These are phyloP conservation scores for Salvelinus sp. DNA, from an alignment of 2,113 vertebrate genomes.

Conservation along the genomic window DNA sequence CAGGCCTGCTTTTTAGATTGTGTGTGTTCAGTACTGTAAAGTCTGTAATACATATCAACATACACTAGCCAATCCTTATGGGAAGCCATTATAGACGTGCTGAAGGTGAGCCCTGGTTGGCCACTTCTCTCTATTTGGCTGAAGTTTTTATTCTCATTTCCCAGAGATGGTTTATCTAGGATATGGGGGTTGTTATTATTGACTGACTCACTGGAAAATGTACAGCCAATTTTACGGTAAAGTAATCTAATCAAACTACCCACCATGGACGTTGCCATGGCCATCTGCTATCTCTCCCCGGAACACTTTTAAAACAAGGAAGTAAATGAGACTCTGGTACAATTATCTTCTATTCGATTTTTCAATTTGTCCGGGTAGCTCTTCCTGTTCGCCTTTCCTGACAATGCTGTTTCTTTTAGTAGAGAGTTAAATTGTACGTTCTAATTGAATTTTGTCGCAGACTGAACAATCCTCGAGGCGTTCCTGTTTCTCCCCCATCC, in stretches of 20 bases:
- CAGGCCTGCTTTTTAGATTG: background rate
- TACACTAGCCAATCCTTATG: background rate
- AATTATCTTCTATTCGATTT: conserved; percentile 37
- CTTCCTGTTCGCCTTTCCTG: conserved; percentile 17
- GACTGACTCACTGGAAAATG: background rate
- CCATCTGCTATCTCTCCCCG: background rate
- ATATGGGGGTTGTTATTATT: conserved; percentile 5
- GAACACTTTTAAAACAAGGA: conserved; percentile 21
- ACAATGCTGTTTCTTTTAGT: conserved; percentile 29
- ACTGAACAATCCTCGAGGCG: conserved; percentile 31
- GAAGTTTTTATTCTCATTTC: conserved; percentile 23
- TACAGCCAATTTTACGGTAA: background rate
- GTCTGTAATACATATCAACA: background rate
- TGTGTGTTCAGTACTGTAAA: background rate
- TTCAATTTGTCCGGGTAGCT: conserved; percentile 43
- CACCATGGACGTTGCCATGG: background rate
- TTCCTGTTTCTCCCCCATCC: background rate
- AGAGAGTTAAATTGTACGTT: conserved; percentile 11
- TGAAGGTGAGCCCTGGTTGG: background rate
- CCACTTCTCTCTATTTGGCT: background rate
- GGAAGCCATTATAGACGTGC: too few relatives aligned
- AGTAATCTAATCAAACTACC: conserved; percentile 8
- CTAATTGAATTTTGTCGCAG: conserved; percentile 53
- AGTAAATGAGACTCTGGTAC: conserved; percentile 15
- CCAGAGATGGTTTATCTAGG: background rate